Conservation (phyloP, 1,140 invertebrate species). For the Doryteuthis pealeii region DNA sequence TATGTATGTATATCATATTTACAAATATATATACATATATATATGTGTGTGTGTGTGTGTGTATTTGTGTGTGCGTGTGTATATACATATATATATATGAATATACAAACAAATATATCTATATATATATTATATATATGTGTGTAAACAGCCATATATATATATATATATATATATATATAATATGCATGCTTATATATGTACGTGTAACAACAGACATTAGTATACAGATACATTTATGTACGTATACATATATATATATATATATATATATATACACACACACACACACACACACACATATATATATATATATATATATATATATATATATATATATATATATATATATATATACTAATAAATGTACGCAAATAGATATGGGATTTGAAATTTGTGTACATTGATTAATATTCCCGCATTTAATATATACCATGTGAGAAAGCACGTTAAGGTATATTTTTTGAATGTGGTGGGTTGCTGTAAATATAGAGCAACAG, state of each 20-base stretch:
- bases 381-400: not conserved
- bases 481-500: not conserved
- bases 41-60: not conserved
- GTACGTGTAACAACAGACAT: not conserved
- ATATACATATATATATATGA: not conserved
- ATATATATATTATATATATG: not conserved
- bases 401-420: not conserved
- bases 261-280: not conserved
- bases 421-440: not conserved
- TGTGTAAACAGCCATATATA: not conserved
- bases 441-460: not conserved
- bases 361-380: not conserved
- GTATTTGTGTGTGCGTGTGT: not conserved
- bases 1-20: not conserved
- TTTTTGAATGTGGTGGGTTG: not conserved
- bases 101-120: not conserved
- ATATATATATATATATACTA: no score
- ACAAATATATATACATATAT: not conserved
- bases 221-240: not conserved
- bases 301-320: not conserved
- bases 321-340: not conserved
- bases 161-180: not conserved
- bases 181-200: not conserved
- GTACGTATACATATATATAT: not conserved
- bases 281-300: not conserved